Conservation (phyloP, 2,888 invertebrate genomes). For the Mylabris sibirica region DNA sequence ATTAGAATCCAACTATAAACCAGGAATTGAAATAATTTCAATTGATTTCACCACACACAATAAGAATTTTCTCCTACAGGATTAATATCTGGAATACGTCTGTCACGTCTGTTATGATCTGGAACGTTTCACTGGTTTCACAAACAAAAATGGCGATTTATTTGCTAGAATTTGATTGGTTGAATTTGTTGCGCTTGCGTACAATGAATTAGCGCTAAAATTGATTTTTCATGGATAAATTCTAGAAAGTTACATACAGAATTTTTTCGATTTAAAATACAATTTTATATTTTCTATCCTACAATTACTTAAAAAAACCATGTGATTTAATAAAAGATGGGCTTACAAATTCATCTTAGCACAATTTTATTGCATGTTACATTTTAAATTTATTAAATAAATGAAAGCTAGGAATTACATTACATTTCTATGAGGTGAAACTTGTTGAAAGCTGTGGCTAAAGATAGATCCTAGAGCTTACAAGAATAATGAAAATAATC, state of each 20-base stretch:
- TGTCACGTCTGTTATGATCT: neutral
- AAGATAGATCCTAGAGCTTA: too few relatives aligned
- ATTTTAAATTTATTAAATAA: too few relatives aligned
- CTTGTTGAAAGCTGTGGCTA: neutral
- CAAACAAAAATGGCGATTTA: neutral
- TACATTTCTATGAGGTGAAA: too few relatives aligned
- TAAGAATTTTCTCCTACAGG: neutral
- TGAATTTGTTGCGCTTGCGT: neutral
- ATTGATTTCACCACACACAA: neutral
- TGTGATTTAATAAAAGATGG: too few relatives aligned
- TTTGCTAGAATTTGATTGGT: neutral
- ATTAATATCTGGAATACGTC: constrained; percentile 15
- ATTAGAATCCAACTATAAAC: neutral
- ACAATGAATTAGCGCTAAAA: neutral
- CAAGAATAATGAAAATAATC: too few relatives aligned
- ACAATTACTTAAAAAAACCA: too few relatives aligned
- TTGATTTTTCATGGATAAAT: neutral
- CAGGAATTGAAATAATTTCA: neutral
- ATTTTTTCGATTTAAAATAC: neutral
- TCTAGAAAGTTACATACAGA: neutral
- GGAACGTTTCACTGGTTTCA: too few relatives aligned
- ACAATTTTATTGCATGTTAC: too few relatives aligned
- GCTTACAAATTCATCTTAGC: too few relatives aligned
- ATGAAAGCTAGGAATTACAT: too few relatives aligned
- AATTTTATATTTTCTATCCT: neutral